A percentile compares a stretch with the other conserved stretches of the same genome.
Evolutionary conservation across 2,113 vertebrate species (phyloP).

Genomic region (Myotis brandtii): DNA sequence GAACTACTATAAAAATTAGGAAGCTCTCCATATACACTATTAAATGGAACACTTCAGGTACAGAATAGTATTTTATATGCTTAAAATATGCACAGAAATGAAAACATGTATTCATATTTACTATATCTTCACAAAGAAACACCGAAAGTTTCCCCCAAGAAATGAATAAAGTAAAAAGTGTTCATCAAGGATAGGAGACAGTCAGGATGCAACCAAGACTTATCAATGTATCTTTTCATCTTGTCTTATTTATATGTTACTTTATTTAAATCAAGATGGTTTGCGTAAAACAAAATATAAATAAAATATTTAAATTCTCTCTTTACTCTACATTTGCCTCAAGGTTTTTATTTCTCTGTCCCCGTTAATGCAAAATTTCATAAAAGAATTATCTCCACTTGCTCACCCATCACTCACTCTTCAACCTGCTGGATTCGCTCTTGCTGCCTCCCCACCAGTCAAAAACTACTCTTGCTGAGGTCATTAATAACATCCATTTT

Average conservation of each 20-base stretch:
- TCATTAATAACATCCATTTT: not conserved
- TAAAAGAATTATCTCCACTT: not conserved
- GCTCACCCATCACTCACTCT: not conserved
- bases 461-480: not conserved
- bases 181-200: not conserved
- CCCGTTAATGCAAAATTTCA: not conserved
- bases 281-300: not conserved
- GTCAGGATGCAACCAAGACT: not conserved
- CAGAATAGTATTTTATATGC: not conserved
- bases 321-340: not conserved
- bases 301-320: not conserved
- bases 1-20: not conserved
- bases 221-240: not conserved
- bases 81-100: slow-evolving; percentile 8
- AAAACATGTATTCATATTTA: not conserved
- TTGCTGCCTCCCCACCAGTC: not conserved
- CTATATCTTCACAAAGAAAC: not conserved
- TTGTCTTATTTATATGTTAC: not conserved
- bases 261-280: not conserved
- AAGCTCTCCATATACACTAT: not conserved
- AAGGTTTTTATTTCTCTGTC: not conserved
- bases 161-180: not conserved
- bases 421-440: not conserved
- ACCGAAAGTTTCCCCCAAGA: not conserved
- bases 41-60: not conserved